These are phyloP conservation scores for Agrotis exclamationis DNA, from an alignment of 2,888 invertebrate species.

Conservation along the genomic window DNA sequence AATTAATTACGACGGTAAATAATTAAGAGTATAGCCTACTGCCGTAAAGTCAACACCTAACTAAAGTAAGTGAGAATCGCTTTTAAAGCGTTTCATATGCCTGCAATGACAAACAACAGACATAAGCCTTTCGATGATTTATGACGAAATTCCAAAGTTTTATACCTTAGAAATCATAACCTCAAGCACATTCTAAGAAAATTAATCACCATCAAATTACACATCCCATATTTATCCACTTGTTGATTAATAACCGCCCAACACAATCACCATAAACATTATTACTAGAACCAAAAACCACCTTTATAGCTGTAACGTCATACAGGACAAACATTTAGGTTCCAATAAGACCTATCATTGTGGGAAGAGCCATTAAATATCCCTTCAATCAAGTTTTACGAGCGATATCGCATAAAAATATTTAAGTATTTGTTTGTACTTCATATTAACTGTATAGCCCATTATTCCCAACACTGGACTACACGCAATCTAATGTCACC, in stretches of 20 bases:
- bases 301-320: slow-evolving; percentile 62
- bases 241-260: slow-evolving; percentile 11
- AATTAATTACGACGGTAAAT: no score
- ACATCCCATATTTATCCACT: slow-evolving; percentile 4
- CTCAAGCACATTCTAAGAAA: slow-evolving; percentile 14
- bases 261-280: slow-evolving; percentile 48
- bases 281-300: slow-evolving; percentile 49
- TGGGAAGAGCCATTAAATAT: slow-evolving; percentile 77
- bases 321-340: slow-evolving; percentile 69
- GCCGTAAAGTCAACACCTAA: no score
- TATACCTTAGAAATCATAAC: not conserved
- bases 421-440: slow-evolving; percentile 90
- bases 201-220: slow-evolving; percentile 18
- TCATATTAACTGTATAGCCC: slow-evolving; percentile 84
- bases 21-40: no score
- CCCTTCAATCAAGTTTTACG: slow-evolving; percentile 90
- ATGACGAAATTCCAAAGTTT: not conserved
- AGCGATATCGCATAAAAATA: slow-evolving; percentile 88
- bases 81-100: no score
- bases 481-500: slow-evolving; percentile 64
- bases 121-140: no score
- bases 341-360: slow-evolving; percentile 79
- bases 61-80: no score
- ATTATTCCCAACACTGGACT: slow-evolving; percentile 58
- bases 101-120: no score